A percentile compares a stretch with the other conserved stretches of the same genome.
Evolutionary conservation across 2,113 vertebrate genomes (phyloP).

Genomic region (Oceanodroma tethys): DNA sequence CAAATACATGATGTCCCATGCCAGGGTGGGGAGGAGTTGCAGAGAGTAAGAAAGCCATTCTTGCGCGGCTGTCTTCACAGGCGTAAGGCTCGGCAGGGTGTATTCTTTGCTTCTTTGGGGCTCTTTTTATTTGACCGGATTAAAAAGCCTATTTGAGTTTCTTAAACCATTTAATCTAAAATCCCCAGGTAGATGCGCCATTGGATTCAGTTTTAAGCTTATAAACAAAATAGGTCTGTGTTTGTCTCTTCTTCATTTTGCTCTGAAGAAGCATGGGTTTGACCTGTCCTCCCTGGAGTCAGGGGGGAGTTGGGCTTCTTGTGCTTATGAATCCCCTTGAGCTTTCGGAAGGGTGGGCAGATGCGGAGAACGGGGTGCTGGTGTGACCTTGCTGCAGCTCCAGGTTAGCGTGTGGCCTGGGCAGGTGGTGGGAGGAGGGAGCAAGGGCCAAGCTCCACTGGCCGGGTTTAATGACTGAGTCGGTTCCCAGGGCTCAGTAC

Average conservation of each 20-base stretch:
- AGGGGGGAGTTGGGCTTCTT: neutral
- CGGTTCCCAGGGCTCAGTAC: neutral
- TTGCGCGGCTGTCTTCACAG: neutral
- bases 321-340: neutral
- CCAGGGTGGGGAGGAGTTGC: neutral
- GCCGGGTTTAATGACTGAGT: neutral
- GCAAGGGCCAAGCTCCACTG: neutral
- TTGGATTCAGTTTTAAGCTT: constrained; percentile 66
- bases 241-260: constrained; percentile 35
- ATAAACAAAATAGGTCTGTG: constrained; percentile 61
- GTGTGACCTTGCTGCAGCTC: neutral
- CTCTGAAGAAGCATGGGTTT: neutral
- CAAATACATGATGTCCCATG: neutral
- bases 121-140: constrained; percentile 61
- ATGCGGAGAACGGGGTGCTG: neutral
- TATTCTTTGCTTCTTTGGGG: constrained; percentile 62
- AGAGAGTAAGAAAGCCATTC: neutral
- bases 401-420: neutral
- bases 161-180: constrained; percentile 73
- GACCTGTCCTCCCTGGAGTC: neutral
- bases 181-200: constrained; percentile 65
- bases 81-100: neutral
- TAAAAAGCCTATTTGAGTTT: constrained; percentile 70
- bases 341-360: neutral
- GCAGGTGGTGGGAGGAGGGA: neutral